Conservation (phyloP, 2,797 vertebrate genomes). For the Sebastes hubbsi region DNA sequence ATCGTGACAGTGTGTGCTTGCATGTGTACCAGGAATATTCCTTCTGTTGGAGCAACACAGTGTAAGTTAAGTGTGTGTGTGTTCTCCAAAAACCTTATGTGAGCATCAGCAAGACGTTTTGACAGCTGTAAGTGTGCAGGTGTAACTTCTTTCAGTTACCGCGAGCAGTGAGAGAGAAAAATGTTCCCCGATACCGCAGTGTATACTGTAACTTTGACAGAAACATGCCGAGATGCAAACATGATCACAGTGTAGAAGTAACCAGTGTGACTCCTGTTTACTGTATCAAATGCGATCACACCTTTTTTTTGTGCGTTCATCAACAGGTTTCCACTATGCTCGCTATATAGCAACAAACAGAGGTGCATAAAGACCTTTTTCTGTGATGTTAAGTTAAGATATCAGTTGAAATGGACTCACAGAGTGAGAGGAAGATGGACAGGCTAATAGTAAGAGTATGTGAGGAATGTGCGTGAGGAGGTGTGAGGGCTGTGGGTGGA, state of each 20-base stretch:
- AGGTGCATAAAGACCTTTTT: background rate
- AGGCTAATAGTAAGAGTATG: constrained; percentile 62
- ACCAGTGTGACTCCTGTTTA: constrained; percentile 3
- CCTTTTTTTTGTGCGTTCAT: background rate
- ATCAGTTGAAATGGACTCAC: background rate
- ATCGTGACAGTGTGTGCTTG: constrained; percentile 1
- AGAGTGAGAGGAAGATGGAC: constrained; percentile 37
- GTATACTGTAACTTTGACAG: constrained; percentile 13
- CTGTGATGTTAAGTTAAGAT: constrained; percentile 24
- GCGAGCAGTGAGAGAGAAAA: constrained; percentile 19
- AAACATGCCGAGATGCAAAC: constrained; percentile 25
- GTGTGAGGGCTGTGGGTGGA: constrained; percentile 47
- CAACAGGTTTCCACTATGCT: background rate
- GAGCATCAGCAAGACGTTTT: constrained; percentile 52
- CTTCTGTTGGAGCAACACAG: constrained; percentile 1
- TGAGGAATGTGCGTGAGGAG: constrained; percentile 66
- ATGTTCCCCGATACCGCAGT: background rate
- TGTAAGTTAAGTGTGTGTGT: background rate
- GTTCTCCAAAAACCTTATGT: background rate
- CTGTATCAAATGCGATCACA: background rate
- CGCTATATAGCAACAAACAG: background rate
- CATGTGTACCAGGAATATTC: background rate
- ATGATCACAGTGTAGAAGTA: constrained; percentile 15
- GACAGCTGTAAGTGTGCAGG: constrained; percentile 68
- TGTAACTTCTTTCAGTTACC: constrained; percentile 49